Evolutionary conservation across 2,888 invertebrate genomes (phyloP), one percentile per base, ranked within the genome.

Genomic region (Mythimna pallens): DNA sequence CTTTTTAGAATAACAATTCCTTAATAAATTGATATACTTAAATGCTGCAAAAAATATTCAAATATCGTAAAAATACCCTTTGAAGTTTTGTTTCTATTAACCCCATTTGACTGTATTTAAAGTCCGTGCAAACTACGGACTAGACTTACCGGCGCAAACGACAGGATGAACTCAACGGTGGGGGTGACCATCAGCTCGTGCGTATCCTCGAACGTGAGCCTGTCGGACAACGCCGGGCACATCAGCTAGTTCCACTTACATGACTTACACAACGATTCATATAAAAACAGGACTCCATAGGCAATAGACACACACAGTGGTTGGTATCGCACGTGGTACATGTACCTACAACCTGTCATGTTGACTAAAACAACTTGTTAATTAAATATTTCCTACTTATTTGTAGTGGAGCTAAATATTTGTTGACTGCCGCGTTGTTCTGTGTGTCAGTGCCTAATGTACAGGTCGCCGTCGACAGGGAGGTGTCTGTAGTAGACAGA

Each of bases 151-250:
- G 93, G 92, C 54, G 84, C 84, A 74, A 95, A 94, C 36, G 92
- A 91, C 70, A 95, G 79, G 54, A 96, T 92, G 87, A 93, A 95
- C 84, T 96, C 96, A 36, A 92, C 79, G 73, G 88, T 84, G 70
- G 84, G 84, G 86, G 94, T 91, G 67, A 96, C 88, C 25, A 70
- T 74, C 80, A 96, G 81, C 81, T 84, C 81, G 87, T 93, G 89
- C 70, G 88, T 84, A 75, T 89, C 88, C 70, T 93, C 94, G 83
- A 93, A 91, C 70, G 88, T 71, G 80, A 94, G 80, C 85, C 95
- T 95, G 90, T 59, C 66, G 76, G 58, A 65, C 61, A 65, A 76
- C 43, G 36, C 25, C 30, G n/a, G 2, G 17, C 20, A 34, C 25
- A 8, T 73, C 59, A 10, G 59, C 14, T 30, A 22, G 9, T 25